phyloP scores from a whole-genome alignment of 2,888 invertebrate genomes.

The Pelosia muscerda region DNA sequence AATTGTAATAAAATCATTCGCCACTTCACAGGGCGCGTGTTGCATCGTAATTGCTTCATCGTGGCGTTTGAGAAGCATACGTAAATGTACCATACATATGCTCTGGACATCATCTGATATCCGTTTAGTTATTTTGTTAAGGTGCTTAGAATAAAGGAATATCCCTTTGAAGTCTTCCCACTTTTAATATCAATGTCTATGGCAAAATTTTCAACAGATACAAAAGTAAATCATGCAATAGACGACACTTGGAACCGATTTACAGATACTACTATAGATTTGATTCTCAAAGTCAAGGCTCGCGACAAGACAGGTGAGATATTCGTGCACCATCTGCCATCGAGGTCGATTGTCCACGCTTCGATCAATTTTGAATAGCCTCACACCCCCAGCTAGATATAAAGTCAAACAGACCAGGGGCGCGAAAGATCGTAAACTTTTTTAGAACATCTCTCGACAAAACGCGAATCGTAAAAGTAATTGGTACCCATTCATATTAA shows the following conservation, averaged over 20 bases:
- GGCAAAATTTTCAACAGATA: slow-evolving; percentile 21
- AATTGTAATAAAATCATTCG: slow-evolving; percentile 61
- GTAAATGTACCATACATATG: slow-evolving; percentile 51
- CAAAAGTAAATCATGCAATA: slow-evolving; percentile 15
- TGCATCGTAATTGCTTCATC: slow-evolving; percentile 74
- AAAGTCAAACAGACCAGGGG: slow-evolving; percentile 78
- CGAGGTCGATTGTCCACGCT: slow-evolving; percentile 67
- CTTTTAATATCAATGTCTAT: slow-evolving; percentile 37
- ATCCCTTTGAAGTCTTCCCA: slow-evolving; percentile 34
- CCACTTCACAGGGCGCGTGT: slow-evolving; percentile 60
- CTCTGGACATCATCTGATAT: slow-evolving; percentile 51
- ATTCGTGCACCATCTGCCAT: slow-evolving; percentile 74
- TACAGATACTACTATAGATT: slow-evolving; percentile 25
- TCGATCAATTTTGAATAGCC: slow-evolving; percentile 56
- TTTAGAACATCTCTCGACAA: slow-evolving; percentile 82
- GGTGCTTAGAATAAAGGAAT: slow-evolving; percentile 28
- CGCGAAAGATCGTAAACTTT: slow-evolving; percentile 82
- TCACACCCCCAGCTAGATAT: slow-evolving; percentile 68
- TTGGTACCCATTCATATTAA: slow-evolving; percentile 87
- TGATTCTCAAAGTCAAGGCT: slow-evolving; percentile 35
- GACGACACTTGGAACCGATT: slow-evolving; percentile 20
- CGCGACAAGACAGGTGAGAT: slow-evolving; percentile 60
- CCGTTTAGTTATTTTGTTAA: slow-evolving; percentile 37
- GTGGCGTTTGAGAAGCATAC: slow-evolving; percentile 61
- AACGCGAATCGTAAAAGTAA: slow-evolving; percentile 87